Conservation (phyloP, 2,888 invertebrate species). For the Epistrophella euchroma region DNA sequence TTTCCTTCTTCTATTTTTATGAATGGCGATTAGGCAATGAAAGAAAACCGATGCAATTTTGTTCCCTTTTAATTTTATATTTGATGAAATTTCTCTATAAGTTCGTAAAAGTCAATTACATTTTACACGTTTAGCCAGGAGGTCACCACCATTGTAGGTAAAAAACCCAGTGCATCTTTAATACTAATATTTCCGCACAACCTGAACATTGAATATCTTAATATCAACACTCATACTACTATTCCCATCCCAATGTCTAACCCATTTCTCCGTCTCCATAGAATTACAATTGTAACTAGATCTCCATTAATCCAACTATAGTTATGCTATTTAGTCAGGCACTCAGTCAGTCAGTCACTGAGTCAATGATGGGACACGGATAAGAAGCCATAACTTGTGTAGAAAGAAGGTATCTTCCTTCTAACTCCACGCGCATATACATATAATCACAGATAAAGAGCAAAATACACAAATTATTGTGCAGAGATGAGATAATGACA, state of each 20-base stretch:
- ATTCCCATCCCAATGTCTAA: background rate
- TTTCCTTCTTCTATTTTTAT: no score
- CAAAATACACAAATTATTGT: slow-evolving; percentile 82
- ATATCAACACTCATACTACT: background rate
- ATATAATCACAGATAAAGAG: slow-evolving; percentile 75
- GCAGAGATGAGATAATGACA: slow-evolving; percentile 83
- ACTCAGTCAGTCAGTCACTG: slow-evolving; percentile 57
- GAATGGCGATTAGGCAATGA: no score
- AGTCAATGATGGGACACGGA: slow-evolving; percentile 69
- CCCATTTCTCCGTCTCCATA: background rate
- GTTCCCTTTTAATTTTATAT: no score
- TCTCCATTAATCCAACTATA: slow-evolving; percentile 58
- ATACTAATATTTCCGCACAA: slow-evolving; percentile 21
- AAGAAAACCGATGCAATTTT: no score
- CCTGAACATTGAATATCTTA: slow-evolving; percentile 43
- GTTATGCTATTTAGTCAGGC: slow-evolving; percentile 48
- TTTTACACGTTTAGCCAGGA: no score
- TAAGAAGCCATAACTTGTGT: slow-evolving; percentile 36
- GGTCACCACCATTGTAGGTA: no score
- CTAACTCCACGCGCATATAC: slow-evolving; percentile 69
- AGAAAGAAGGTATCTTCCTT: slow-evolving; percentile 39
- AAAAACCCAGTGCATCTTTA: background rate
- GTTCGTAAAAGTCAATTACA: no score
- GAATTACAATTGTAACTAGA: slow-evolving; percentile 41
- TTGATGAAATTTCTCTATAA: no score